A percentile compares a stretch with the other conserved stretches of the same genome.
phyloP scores from a whole-genome alignment of 2,888 invertebrate species.

The Seira ritae region DNA sequence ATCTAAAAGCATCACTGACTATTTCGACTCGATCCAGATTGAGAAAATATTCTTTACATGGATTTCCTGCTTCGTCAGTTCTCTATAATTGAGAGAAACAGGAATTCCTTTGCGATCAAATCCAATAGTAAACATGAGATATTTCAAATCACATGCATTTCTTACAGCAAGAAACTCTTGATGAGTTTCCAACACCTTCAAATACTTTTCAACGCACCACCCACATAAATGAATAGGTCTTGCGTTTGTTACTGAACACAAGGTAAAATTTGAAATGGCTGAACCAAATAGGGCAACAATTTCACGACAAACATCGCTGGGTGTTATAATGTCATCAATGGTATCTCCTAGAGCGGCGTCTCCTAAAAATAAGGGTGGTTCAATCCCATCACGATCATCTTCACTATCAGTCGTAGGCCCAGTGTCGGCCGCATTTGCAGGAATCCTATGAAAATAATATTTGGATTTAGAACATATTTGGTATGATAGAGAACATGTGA shows the following conservation, averaged over 20 bases:
- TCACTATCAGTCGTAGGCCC: too few relatives aligned
- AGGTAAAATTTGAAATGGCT: constrained; percentile 79
- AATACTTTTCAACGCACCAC: constrained; percentile 79
- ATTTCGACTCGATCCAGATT: constrained; percentile 82
- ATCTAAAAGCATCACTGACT: constrained; percentile 79
- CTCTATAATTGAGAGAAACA: too few relatives aligned
- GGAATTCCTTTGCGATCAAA: too few relatives aligned
- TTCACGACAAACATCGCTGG: constrained; percentile 66
- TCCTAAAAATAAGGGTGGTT: neutral
- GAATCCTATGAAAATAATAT: too few relatives aligned
- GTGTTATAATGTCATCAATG: constrained; percentile 69
- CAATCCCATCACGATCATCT: too few relatives aligned
- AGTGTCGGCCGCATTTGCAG: too few relatives aligned
- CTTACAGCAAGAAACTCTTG: constrained; percentile 74
- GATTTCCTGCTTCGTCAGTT: constrained; percentile 68
- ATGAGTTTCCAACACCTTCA: constrained; percentile 78
- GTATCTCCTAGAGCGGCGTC: constrained; percentile 23
- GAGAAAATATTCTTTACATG: constrained; percentile 79
- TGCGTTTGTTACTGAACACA: constrained; percentile 80
- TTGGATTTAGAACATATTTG: too few relatives aligned
- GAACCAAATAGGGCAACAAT: constrained; percentile 77
- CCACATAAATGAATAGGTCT: constrained; percentile 81
- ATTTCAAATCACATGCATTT: neutral
- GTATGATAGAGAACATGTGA: too few relatives aligned
- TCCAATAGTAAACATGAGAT: neutral